Evolutionary conservation across 2,113 vertebrate species (phyloP), one percentile per base, ranked within the genome.

Genomic region (Poicephalus meyeri): DNA sequence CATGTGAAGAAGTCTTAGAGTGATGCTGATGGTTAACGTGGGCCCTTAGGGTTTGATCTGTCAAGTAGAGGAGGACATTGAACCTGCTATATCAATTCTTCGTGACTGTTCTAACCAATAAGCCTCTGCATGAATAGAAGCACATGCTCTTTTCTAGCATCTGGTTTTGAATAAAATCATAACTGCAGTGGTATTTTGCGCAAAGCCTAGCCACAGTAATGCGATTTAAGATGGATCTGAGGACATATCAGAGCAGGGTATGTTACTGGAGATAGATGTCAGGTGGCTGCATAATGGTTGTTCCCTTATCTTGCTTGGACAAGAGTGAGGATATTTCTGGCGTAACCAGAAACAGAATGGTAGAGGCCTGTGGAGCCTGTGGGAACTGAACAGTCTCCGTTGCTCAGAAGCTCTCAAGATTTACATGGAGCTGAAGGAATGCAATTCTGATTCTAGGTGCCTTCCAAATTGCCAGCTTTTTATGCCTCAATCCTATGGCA

Each of bases 291-390:
- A 13, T 44, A 18, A 37, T n/a, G 28, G 58, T 28, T 33, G 17
- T 60, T 23, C 28, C 28, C 33, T 50, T 61, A 37, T 17, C 20
- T 80, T 41, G 31, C 19, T 31, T 80, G 66, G 13, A 31, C 1
- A 2, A 41, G 19, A 68, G 16, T 0, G 1, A 80, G 20, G 29
- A 52, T 52, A 49, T 65, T 86, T 86, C 1, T 0, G 12, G 53
- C 7, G 12, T 25, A 24, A 68, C 47, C 8, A 73, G 64, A 80
- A 63, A 42, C 19, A 23, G 61, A 70, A 55, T 15, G 49, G 17
- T 42, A 64, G 52, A 89, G 15, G 11, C 42, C 19, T 14, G 17
- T 29, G 33, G 4, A 80, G 6, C 44, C n/a, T 83, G 11, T 78
- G 42, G 28, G 9, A 87, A 42, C 52, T 55, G 12, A 79, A 26